A percentile compares a stretch with the other conserved stretches of the same genome.
phyloP scores from a whole-genome alignment of 2,797 vertebrate species.

The Hoplostethus mediterraneus region DNA sequence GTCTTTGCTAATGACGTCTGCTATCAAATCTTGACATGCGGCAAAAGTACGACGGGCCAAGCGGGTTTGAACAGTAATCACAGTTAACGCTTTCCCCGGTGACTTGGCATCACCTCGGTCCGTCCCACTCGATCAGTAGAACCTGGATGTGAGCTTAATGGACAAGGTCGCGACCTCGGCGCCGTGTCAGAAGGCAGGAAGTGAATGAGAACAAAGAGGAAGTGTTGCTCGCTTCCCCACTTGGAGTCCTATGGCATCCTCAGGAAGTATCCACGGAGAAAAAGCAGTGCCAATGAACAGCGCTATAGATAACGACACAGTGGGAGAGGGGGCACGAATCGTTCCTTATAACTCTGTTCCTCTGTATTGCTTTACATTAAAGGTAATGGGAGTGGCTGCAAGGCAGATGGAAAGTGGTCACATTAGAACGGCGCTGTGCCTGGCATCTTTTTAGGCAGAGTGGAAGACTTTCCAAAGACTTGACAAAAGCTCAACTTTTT shows the following conservation, averaged over 20 bases:
- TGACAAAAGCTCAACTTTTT: background rate
- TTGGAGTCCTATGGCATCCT: conserved; percentile 57
- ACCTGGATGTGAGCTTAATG: conserved; percentile 4
- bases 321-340: conserved; percentile 28
- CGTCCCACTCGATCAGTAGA: background rate
- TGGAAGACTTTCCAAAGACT: no score
- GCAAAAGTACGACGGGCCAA: conserved; percentile 11
- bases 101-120: conserved; percentile 17
- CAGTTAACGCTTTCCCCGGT: background rate
- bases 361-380: no score
- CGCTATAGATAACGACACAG: conserved; percentile 44
- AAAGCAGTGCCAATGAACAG: conserved; percentile 41
- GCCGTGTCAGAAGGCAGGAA: conserved; percentile 59
- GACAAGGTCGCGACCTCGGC: conserved; percentile 36
- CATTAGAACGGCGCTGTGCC: background rate
- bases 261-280: conserved; percentile 68
- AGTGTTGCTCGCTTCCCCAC: conserved; percentile 47
- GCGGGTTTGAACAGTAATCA: conserved; percentile 30
- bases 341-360: conserved; percentile 9
- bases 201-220: conserved; percentile 46
- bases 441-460: background rate
- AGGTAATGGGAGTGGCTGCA: no score
- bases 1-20: conserved; percentile 36
- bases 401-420: no score
- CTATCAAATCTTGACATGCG: conserved; percentile 40